Evolutionary conservation across 2,797 vertebrate genomes (phyloP), one percentile per base, ranked within the genome.

Genomic region (Epinephelus coioides): DNA sequence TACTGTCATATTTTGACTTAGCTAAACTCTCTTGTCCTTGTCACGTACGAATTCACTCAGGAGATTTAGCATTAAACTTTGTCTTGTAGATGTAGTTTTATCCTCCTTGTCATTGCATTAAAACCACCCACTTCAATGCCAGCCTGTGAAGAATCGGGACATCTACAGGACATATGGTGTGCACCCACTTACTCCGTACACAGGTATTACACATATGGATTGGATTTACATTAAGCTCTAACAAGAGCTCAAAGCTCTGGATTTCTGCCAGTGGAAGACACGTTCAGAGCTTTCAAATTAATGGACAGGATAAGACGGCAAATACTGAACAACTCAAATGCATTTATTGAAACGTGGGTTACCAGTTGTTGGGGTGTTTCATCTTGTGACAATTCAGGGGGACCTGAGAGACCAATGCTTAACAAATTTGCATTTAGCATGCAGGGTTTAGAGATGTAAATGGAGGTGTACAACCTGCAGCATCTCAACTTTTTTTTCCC

Each of bases 141-240:
- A 90, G 91, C 50, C 76, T 90, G 92, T 92, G 88, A 75, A 88
- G 56, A 93, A 94, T 94, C 73, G 10, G 72, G n/a, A 80, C 76
- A 63, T 87, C 63, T 57, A 27, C 69, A 59, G 73, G 79, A 91
- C 92, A 92, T 93, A 88, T 92, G 92, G 83, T 18, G 76, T 38
- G 23, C 60, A 50, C 74, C 76, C 86, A 81, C 87, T 90, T 81
- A 44, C 50, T 82, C 76, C 44, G 40, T 81, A 79, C 76, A 79
- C 88, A 90, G 82, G 51, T 92, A 88, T 92, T 88, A 88, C 74
- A 89, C 89, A 75, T 81, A 84, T 84, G 73, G 75, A 66, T 81
- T 49, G 75, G 90, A 92, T 93, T 92, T 83, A 86, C 76, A 83
- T 85, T 72, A 74, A 86, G 74, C 82, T 69, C 47, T 50, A 44